Evolutionary conservation across 1,140 invertebrate genomes (phyloP).

Genomic region (Philotrypesis tridentata): DNA sequence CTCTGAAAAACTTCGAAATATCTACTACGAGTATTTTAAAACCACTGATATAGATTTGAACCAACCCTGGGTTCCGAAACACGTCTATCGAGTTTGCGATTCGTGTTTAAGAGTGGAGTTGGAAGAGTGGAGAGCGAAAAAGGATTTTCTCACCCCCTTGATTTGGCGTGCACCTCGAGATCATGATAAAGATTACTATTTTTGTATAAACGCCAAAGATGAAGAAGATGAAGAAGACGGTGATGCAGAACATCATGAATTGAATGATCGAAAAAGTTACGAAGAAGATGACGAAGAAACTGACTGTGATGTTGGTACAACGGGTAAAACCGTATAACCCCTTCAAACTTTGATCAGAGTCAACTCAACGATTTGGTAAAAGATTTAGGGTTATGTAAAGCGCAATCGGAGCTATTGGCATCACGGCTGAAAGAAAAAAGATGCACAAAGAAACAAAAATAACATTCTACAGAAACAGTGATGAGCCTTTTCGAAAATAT

Average conservation of each 20-base stretch:
- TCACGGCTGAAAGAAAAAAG: too few species aligned
- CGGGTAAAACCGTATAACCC: conserved; percentile 3
- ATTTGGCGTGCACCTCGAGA: conserved; percentile 9
- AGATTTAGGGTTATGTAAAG: too few species aligned
- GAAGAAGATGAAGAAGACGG: neutral
- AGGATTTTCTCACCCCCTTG: too few species aligned
- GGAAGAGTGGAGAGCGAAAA: conserved; percentile 6
- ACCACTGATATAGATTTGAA: too few species aligned
- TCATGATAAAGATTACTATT: neutral
- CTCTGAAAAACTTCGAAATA: too few species aligned
- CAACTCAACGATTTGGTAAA: neutral
- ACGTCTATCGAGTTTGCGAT: conserved; percentile 2
- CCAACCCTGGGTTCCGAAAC: too few species aligned
- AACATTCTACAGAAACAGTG: neutral
- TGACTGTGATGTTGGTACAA: too few species aligned
- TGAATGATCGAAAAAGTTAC: conserved; percentile 4
- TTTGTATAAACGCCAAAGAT: too few species aligned
- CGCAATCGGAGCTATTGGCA: too few species aligned
- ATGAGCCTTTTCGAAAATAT: neutral
- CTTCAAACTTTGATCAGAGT: conserved; percentile 1
- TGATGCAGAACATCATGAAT: neutral
- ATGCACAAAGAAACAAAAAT: too few species aligned
- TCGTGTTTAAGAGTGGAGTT: neutral
- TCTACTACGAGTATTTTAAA: too few species aligned
- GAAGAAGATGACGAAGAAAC: neutral